Evolutionary conservation across 64 coral and sea anemone species (phyloP), one percentile per base, ranked within the genome.

Genomic region (Dendronephthya gigantea): DNA sequence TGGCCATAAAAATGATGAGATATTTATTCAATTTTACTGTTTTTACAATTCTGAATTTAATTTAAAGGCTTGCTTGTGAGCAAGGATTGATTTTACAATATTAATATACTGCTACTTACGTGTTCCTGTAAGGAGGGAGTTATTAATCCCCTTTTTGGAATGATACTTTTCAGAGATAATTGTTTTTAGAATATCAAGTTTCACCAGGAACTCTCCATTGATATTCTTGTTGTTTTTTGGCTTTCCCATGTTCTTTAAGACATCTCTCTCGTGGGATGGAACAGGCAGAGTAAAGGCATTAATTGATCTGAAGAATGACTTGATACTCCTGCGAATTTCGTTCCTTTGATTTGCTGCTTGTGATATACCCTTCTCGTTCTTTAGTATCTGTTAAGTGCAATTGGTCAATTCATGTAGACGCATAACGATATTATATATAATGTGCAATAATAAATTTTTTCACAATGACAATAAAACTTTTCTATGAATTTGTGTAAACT

Each of bases 281-380:
- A 79, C 72, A 13, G 72, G 72, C 29, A 79, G 29, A 34, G 72
- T 79, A 39, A 79, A 79, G 5, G 72, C 72, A 79, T 79, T 79
- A 15, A 79, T 39, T 79, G 72, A 79, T 29, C 37, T 79, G 10
- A 79, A 79, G 36, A 79, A 79, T 19, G 72, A 79, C 37, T 79
- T 79, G 15, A 79, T 79, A 29, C 72, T 79, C 27, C 37, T 10
- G 30, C 72, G 72, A 17, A 79, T 79, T 34, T 79, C 72, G 36
- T 79, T 79, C 37, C 72, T 79, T 33, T 33, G 30, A 4, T 39
- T 34, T 7, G 8, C 72, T 3, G 32, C 36, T 79, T 30, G 19
- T 79, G 72, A 79, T 2, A 79, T 39, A 29, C 72, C 72, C 0
- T 79, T 79, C 37, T 79, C 72, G 36, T 39, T 79, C 36, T 79